Conservation (phyloP, 2,888 invertebrate species). For the Mythimna ferrago region DNA sequence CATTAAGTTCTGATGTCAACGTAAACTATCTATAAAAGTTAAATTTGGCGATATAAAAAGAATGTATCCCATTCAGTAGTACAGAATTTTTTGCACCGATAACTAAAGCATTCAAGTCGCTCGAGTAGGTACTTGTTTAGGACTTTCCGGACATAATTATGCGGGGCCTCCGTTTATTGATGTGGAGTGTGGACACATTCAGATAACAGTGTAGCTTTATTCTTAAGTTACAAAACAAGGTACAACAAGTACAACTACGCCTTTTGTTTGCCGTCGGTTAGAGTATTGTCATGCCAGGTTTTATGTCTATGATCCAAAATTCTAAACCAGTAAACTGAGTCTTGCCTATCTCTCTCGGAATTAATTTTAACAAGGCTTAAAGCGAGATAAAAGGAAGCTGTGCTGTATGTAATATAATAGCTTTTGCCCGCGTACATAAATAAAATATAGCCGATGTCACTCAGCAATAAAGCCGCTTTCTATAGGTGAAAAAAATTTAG, state of each 20-base stretch:
- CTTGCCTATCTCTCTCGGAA: conserved; percentile 47
- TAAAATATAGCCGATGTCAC: no score
- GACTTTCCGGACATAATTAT: conserved; percentile 50
- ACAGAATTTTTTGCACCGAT: conserved; percentile 44
- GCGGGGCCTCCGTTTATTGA: conserved; percentile 64
- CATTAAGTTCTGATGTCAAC: conserved; percentile 1
- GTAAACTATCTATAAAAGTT: conserved; percentile 7
- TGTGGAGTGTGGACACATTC: conserved; percentile 73
- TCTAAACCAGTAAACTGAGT: conserved; percentile 13
- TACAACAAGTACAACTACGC: conserved; percentile 13
- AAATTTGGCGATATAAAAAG: conserved; percentile 44
- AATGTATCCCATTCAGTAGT: conserved; percentile 36
- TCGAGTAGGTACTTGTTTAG: conserved; percentile 54
- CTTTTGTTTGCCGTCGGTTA: conserved; percentile 23
- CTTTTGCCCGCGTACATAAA: no score
- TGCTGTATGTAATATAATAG: no score
- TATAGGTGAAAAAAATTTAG: no score
- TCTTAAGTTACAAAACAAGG: conserved; percentile 30
- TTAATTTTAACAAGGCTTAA: conserved; percentile 26
- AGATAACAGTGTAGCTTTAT: conserved; percentile 54
- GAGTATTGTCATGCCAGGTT: background rate
- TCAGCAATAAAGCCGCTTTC: no score
- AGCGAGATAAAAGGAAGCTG: conserved; percentile 10
- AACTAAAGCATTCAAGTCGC: conserved; percentile 25
- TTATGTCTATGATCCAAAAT: background rate